Evolutionary conservation across 2,113 vertebrate genomes (phyloP).

Genomic region (Solea senegalensis): DNA sequence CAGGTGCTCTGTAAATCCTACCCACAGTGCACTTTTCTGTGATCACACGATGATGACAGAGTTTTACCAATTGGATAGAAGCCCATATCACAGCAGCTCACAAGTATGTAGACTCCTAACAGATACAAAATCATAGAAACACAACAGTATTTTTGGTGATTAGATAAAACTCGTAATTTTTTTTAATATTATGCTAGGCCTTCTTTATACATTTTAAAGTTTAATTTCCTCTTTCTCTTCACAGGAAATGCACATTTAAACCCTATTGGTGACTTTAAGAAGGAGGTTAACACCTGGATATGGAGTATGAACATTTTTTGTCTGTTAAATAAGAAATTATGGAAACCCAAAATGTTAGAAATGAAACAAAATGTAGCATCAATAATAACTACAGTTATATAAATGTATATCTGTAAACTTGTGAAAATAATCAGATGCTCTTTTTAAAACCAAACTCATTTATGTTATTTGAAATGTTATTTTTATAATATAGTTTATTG

Average conservation of each 20-base stretch:
- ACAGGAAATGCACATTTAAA: conserved; percentile 13
- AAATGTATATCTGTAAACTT: not conserved
- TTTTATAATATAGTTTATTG: not conserved
- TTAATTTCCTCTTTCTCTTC: not conserved
- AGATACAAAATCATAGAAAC: conserved; percentile 9
- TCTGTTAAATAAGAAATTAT: not conserved
- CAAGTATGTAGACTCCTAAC: conserved; percentile 10
- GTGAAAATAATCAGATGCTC: not conserved
- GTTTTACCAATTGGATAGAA: conserved; percentile 32
- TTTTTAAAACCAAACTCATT: not conserved
- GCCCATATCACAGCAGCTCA: conserved; percentile 28
- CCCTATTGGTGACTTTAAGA: conserved; percentile 24
- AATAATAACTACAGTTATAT: not conserved
- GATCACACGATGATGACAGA: conserved; percentile 35
- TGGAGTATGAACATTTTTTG: not conserved
- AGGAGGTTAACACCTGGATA: not conserved
- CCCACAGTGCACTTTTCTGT: conserved; percentile 67
- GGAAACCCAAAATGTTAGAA: not conserved
- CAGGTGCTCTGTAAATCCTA: conserved; percentile 48
- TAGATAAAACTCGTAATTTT: conserved; percentile 21
- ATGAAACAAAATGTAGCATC: not conserved
- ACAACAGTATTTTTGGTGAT: conserved; percentile 17
- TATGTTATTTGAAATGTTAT: not conserved
- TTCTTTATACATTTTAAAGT: conserved; percentile 14
- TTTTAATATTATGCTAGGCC: conserved; percentile 11